Evolutionary conservation across 1,140 invertebrate species (phyloP), one percentile per base, ranked within the genome.

Genomic region (Coenobita brevimanus): DNA sequence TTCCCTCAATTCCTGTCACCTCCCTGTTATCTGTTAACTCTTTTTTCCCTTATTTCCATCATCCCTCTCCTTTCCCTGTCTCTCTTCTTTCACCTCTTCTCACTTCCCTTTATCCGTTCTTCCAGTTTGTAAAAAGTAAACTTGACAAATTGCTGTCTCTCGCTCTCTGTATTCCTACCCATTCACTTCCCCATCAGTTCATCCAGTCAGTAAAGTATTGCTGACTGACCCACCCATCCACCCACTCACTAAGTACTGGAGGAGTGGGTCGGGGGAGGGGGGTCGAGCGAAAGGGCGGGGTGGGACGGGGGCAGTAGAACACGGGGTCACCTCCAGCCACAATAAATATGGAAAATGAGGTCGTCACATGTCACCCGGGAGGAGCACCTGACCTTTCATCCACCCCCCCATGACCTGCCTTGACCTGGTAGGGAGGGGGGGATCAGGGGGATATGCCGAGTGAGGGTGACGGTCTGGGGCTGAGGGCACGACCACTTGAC

Each of bases 271-370:
- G 30, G 41, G 57, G 57, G 38, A 33, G 30, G 36, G 6, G 15
- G 67, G 10, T 33, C 43, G 75, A 13, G n/a, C 6, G 71, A 43
- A 24, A 24, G 75, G 46, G 24, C n/a, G 13, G 38, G 8, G 4
- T n/a, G n/a, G 64, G 24, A 38, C 21, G 43, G 54, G 75, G 46
- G 50, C 24, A 33, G 27, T 41, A 38, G 41, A 64, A 41, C 30
- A 64, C n/a, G 57, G 24, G 86, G 86, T 78, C 67, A n/a, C 71
- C 86, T 88, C 85, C 85, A 87, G 76, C 76, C 71, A 75, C 67
- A 87, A 81, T 87, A 87, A 87, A 87, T 87, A 87, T 80, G 62
- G 69, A 79, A 54, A 50, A 50, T 50, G 46, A 76, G 85, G 78
- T 76, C 85, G 62, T 76, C 33, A 50, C n/a, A 50, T 41, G 46